phyloP scores from a whole-genome alignment of 2,113 vertebrate genomes.

The Planiliza haematocheilus region DNA sequence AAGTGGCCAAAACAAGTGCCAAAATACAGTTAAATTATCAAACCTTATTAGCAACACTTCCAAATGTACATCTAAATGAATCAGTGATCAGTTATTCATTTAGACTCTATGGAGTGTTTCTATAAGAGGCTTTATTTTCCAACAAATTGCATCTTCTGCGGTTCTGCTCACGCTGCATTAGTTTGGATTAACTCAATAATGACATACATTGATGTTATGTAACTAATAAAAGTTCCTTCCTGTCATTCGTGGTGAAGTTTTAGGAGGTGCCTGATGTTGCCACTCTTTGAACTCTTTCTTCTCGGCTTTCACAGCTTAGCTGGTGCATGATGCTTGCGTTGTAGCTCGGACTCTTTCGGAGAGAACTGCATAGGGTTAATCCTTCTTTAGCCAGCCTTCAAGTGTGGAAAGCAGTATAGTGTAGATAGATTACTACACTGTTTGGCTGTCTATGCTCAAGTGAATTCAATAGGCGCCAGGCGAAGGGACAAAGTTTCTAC shows the following conservation, averaged over 20 bases:
- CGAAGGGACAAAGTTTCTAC: conserved; percentile 43
- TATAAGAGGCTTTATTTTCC: conserved; percentile 23
- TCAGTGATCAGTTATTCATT: conserved; percentile 7
- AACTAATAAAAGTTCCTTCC: conserved; percentile 13
- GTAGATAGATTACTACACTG: conserved; percentile 45
- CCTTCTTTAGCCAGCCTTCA: conserved; percentile 52
- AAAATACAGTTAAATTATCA: conserved; percentile 51
- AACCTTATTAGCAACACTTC: neutral
- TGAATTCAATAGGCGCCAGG: conserved; percentile 48
- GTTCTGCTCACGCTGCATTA: conserved; percentile 37
- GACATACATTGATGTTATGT: conserved; percentile 43
- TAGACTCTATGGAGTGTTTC: conserved; percentile 24
- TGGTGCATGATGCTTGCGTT: conserved; percentile 73
- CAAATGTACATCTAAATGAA: conserved; percentile 9
- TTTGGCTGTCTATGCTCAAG: conserved; percentile 54
- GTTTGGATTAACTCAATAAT: conserved; percentile 44
- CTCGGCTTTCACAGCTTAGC: conserved; percentile 55
- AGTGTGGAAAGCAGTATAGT: conserved; percentile 59
- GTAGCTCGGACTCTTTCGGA: conserved; percentile 60
- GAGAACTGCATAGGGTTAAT: conserved; percentile 44
- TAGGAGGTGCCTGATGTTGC: conserved; percentile 53
- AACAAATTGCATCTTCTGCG: conserved; percentile 18
- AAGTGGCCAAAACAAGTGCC: conserved; percentile 53
- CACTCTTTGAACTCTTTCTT: conserved; percentile 42
- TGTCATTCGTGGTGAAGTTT: conserved; percentile 63